These are phyloP conservation scores for Oligia latruncula DNA, from an alignment of 2,888 invertebrate species.

Conservation along the genomic window DNA sequence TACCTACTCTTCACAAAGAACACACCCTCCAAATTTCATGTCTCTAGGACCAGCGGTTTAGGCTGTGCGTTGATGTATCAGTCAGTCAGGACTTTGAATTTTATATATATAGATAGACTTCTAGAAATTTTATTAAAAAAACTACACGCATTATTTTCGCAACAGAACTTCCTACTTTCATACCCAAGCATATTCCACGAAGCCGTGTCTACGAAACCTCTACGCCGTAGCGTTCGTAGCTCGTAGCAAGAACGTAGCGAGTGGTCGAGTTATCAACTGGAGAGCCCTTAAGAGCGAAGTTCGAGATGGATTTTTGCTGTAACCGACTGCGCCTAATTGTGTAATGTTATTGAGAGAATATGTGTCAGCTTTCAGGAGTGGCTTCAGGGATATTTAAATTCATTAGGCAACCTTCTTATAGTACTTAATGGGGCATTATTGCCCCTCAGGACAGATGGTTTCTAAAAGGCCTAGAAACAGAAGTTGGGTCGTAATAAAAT, in stretches of 20 bases:
- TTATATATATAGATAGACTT: neutral
- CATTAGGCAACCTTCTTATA: constrained; percentile 69
- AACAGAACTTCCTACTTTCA: neutral
- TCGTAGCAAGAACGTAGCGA: constrained; percentile 69
- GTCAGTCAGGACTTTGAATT: too few species aligned
- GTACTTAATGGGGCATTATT: constrained; percentile 67
- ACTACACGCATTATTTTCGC: neutral
- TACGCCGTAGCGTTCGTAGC: constrained; percentile 61
- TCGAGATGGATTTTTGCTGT: constrained; percentile 90
- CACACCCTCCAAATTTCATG: too few species aligned
- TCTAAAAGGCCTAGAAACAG: constrained; percentile 64
- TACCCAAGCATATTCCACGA: neutral
- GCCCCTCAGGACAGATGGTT: constrained; percentile 66
- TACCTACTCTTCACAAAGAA: too few species aligned
- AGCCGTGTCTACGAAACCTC: constrained; percentile 9
- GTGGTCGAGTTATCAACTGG: constrained; percentile 77
- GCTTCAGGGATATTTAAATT: constrained; percentile 77
- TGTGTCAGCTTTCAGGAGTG: constrained; percentile 75
- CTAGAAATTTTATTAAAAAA: neutral
- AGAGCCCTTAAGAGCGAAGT: constrained; percentile 89
- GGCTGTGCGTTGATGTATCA: too few species aligned
- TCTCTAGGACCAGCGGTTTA: too few species aligned
- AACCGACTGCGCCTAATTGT: constrained; percentile 80
- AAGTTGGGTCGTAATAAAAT: constrained; percentile 62
- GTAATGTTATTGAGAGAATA: constrained; percentile 83